Conservation (phyloP, 2,113 vertebrate genomes). For the Gavia stellata region DNA sequence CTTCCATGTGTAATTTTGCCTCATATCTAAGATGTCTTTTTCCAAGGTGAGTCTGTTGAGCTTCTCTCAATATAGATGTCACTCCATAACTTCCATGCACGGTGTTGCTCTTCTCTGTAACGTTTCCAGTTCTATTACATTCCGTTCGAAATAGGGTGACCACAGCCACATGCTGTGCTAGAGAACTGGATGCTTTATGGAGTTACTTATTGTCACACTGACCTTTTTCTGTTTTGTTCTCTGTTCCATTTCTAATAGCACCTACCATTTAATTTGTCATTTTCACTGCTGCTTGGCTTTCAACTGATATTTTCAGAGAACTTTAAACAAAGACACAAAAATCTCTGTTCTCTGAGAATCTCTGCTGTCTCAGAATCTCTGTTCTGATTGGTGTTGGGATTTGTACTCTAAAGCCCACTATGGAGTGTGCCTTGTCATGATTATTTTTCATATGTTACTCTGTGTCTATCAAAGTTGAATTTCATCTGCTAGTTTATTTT, state of each 20-base stretch:
- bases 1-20: neutral
- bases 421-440: neutral
- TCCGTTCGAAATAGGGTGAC: neutral
- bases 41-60: neutral
- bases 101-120: neutral
- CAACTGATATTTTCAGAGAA: neutral
- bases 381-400: neutral
- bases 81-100: neutral
- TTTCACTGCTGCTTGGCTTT: neutral
- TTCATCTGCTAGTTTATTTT: neutral
- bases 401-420: neutral
- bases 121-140: neutral
- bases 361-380: no score
- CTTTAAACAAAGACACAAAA: neutral
- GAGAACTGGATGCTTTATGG: neutral
- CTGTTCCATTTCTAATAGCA: neutral
- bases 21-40: neutral
- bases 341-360: neutral
- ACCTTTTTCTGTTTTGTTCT: neutral
- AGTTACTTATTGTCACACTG: neutral
- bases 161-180: neutral
- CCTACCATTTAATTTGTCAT: neutral
- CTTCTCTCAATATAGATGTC: fast-evolving
- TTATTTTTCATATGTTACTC: neutral
- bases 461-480: neutral